Conservation (phyloP, 1,140 invertebrate species). For the Atta texana region DNA sequence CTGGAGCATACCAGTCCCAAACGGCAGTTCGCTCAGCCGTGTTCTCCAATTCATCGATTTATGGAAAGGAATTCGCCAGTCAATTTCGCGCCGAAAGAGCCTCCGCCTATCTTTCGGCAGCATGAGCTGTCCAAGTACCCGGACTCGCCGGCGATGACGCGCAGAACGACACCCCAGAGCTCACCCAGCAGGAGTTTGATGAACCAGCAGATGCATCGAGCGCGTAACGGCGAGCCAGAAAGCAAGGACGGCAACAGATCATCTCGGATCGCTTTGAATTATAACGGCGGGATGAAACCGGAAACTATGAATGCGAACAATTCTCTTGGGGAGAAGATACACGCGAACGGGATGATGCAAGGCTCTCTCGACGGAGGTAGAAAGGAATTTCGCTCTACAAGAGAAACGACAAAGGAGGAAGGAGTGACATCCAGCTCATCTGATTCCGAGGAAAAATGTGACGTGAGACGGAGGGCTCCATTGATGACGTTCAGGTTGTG, state of each 20-base stretch:
- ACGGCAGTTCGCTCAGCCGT: slow-evolving; percentile 76
- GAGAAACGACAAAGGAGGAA: slow-evolving; percentile 69
- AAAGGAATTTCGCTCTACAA: slow-evolving; percentile 51
- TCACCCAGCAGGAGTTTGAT: slow-evolving; percentile 69
- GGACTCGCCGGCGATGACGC: slow-evolving; percentile 73
- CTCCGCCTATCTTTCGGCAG: slow-evolving; percentile 59
- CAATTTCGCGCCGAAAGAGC: slow-evolving; percentile 30
- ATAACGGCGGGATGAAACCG: slow-evolving; percentile 52
- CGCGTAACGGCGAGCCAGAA: slow-evolving; percentile 40
- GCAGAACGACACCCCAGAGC: slow-evolving; percentile 59
- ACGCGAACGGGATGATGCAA: slow-evolving; percentile 21
- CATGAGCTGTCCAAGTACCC: slow-evolving; percentile 61
- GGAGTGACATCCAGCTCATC: slow-evolving; percentile 78
- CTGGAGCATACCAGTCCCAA: slow-evolving; percentile 82
- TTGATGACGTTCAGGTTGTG: slow-evolving; percentile 81
- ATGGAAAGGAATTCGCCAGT: slow-evolving; percentile 69
- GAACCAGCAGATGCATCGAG: slow-evolving; percentile 33
- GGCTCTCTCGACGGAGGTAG: slow-evolving; percentile 31
- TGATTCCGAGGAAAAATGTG: slow-evolving; percentile 79
- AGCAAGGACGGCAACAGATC: slow-evolving; percentile 34
- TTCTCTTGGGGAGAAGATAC: slow-evolving; percentile 38
- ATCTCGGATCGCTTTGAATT: slow-evolving; percentile 7
- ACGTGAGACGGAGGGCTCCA: slow-evolving; percentile 78
- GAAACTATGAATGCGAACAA: background rate
- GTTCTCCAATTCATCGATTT: slow-evolving; percentile 77